A percentile compares a stretch with the other conserved stretches of the same genome.
Evolutionary conservation across 2,113 vertebrate species (phyloP).

Genomic region (Rhinolophus sinicus): DNA sequence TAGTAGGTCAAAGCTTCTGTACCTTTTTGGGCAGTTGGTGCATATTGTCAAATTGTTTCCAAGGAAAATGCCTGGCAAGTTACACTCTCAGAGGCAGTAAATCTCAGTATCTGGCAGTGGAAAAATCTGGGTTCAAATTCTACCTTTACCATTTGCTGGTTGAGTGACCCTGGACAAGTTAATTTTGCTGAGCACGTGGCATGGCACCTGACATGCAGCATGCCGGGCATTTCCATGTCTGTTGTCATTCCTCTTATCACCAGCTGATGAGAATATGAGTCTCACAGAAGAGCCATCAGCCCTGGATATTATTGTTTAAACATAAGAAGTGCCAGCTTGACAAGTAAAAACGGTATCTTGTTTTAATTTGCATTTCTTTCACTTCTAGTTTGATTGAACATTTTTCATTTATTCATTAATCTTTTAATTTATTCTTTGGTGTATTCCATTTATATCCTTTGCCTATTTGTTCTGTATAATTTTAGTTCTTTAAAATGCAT

Average conservation of each 20-base stretch:
- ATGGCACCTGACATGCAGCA: neutral
- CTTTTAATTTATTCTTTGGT: neutral
- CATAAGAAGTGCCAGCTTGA: neutral
- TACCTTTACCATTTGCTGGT: neutral
- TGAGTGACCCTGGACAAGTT: neutral
- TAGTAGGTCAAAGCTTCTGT: neutral
- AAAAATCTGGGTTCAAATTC: neutral
- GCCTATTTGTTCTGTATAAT: neutral
- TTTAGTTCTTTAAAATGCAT: neutral
- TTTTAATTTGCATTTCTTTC: constrained; percentile 33
- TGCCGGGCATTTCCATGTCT: neutral
- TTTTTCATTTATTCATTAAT: constrained; percentile 11
- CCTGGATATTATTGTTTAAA: neutral
- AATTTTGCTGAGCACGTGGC: neutral
- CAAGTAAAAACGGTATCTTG: neutral
- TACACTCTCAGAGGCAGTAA: neutral
- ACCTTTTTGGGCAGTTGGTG: neutral
- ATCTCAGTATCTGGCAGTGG: neutral
- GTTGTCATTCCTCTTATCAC: neutral
- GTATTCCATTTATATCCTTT: neutral
- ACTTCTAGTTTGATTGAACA: neutral
- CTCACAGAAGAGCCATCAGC: neutral
- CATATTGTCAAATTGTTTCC: neutral
- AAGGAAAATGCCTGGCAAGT: neutral
- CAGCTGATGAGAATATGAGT: neutral